Conservation (phyloP, 2,888 invertebrate species). For the Villa cingulata region DNA sequence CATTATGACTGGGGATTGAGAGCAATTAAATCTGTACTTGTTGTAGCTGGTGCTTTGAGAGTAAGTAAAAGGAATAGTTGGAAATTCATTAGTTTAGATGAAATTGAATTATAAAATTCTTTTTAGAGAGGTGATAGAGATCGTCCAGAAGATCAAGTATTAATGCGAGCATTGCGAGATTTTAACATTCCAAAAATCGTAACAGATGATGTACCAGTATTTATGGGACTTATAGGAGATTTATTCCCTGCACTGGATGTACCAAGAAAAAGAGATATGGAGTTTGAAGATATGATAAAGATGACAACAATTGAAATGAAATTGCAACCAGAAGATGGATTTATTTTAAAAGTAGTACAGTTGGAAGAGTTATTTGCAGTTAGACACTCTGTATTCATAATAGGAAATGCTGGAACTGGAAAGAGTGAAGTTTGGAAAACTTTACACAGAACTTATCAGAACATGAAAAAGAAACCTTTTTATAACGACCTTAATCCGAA, state of each 20-base stretch:
- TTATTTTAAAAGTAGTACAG: conserved; percentile 77
- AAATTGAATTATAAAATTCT: background rate
- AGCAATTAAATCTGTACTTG: conserved; percentile 89
- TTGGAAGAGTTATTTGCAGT: conserved; percentile 86
- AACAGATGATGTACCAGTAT: conserved; percentile 80
- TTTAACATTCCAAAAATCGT: conserved; percentile 92
- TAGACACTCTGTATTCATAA: conserved; percentile 82
- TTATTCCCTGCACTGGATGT: conserved; percentile 86
- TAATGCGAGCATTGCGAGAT: conserved; percentile 87
- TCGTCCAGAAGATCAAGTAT: conserved; percentile 80
- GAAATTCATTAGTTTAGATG: background rate
- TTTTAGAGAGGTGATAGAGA: conserved; percentile 51
- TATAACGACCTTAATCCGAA: conserved; percentile 91
- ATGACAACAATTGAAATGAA: conserved; percentile 67
- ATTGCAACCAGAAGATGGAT: conserved; percentile 82
- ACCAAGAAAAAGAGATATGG: conserved; percentile 70
- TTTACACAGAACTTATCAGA: conserved; percentile 65
- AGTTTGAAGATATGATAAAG: conserved; percentile 69
- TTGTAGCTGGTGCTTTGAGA: conserved; percentile 85
- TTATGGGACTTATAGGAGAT: conserved; percentile 89
- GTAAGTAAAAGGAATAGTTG: conserved; percentile 31
- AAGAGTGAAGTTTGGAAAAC: conserved; percentile 91
- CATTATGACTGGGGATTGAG: conserved; percentile 95
- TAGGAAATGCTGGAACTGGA: conserved; percentile 79
- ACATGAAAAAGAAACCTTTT: conserved; percentile 67